Conservation (phyloP, 2,113 vertebrate species). For the Aplodontia rufa region DNA sequence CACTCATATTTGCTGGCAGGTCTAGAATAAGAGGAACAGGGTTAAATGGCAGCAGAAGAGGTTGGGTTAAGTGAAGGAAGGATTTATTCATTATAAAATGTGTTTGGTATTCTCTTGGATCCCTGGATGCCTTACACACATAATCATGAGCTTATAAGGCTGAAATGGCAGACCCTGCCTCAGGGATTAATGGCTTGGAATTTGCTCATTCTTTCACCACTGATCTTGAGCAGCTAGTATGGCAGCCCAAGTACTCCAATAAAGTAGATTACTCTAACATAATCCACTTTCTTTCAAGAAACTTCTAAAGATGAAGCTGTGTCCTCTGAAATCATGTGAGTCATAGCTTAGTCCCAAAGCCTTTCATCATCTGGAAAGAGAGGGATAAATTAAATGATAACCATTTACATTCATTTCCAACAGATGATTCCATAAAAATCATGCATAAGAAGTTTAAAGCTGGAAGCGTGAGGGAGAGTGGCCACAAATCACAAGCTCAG, state of each 20-base stretch:
- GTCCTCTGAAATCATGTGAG: background rate
- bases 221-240: background rate
- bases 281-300: background rate
- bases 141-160: background rate
- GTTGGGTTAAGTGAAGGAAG: background rate
- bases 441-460: background rate
- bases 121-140: background rate
- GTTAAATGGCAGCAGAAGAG: no score
- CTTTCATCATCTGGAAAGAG: background rate
- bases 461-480: background rate
- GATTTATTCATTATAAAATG: background rate
- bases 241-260: background rate
- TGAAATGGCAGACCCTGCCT: background rate
- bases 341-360: background rate
- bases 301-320: background rate
- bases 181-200: background rate
- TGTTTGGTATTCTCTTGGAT: background rate
- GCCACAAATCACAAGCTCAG: background rate
- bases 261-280: background rate
- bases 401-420: background rate
- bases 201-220: background rate
- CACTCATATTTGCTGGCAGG: background rate
- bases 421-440: background rate
- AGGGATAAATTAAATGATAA: background rate
- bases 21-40: background rate